Percentiles rank a stretch among this genome's conserved stretches.
Evolutionary conservation across 2,113 vertebrate species (phyloP).

Genomic region (Rhinichthys klamathensis): DNA sequence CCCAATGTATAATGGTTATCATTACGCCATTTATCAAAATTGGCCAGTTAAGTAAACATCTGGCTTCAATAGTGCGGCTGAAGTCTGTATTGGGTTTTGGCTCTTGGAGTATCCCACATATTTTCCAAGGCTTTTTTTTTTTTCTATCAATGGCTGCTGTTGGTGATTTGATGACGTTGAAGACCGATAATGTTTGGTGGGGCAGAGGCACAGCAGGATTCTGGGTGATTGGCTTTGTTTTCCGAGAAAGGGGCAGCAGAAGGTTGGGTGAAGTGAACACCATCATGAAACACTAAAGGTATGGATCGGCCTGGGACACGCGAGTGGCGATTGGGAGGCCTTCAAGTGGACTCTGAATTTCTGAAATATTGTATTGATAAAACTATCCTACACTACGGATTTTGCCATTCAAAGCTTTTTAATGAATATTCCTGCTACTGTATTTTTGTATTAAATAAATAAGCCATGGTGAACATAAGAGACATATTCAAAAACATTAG

Average conservation of each 20-base stretch:
- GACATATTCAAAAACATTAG: too few relatives aligned
- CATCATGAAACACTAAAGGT: neutral
- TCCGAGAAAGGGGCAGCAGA: neutral
- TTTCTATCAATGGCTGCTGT: slow-evolving; percentile 71
- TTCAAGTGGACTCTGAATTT: too few relatives aligned
- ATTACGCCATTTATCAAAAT: slow-evolving; percentile 79
- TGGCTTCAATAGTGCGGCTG: slow-evolving; percentile 80
- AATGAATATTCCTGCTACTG: too few relatives aligned
- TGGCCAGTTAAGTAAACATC: slow-evolving; percentile 81
- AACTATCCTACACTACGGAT: too few relatives aligned
- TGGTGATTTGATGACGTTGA: slow-evolving; percentile 83
- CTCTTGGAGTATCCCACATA: slow-evolving; percentile 77
- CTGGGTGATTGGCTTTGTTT: slow-evolving; percentile 68
- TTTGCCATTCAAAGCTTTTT: too few relatives aligned
- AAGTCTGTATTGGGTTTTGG: slow-evolving; percentile 73
- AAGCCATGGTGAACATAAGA: too few relatives aligned
- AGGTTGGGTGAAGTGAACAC: neutral
- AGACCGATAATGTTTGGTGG: slow-evolving; percentile 72
- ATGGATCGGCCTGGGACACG: neutral
- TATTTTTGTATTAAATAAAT: too few relatives aligned
- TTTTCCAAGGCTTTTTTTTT: slow-evolving; percentile 71
- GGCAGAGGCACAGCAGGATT: slow-evolving; percentile 62
- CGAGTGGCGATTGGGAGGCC: too few relatives aligned
- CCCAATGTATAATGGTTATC: slow-evolving; percentile 75
- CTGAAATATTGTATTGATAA: too few relatives aligned